Evolutionary conservation across 2,797 vertebrate species (phyloP), one percentile per base, ranked within the genome.

Genomic region (Oreochromis mossambicus): DNA sequence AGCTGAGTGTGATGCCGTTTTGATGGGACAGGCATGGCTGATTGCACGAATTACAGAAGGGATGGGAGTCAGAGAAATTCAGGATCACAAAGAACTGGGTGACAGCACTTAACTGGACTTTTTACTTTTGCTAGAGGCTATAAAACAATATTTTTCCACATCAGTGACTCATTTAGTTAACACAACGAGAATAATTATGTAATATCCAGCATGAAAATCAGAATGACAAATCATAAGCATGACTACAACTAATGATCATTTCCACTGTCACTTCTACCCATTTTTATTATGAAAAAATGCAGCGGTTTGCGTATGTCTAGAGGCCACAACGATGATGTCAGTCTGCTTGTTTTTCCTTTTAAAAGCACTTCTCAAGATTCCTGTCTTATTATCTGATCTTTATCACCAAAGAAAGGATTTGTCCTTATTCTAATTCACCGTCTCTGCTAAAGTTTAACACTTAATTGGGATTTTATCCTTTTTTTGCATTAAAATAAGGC

Each of bases 21-120:
- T 91, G 90, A 93, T 90, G 88, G 85, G 87, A 86, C 41, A 55
- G 83, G 80, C 75, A 54, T 26, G 70, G 83, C 56, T 83, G 63
- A 86, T 34, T 51, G 81, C 26, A 9, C 75, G 80, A 29, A 21
- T 29, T 73, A 38, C 79, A 83, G 75, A 19, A 54, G 70, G 70
- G 66, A 75, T 61, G 76, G 61, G 36, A 81, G 78, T 63, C 54
- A 5, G 78, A 78, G 63, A 55, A 66, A 81, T 76, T 86, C 80
- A 81, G 68, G 58, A 77, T 82, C 77, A 83, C 77, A 77, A 15
- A 56, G 82, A 83, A 75, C 1, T 24, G 58, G 38, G 61, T 78
- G 86, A 82, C 86, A 38, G 80, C 63, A 87, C 78, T 77, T 29
- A 83, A 83, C 41, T 56, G 76, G n/a, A 21, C 79, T 87, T 86